Base-by-base conservation (phyloP, 2,888 invertebrate genomes). In the Acanthosoma haemorrhoidale region DNA sequence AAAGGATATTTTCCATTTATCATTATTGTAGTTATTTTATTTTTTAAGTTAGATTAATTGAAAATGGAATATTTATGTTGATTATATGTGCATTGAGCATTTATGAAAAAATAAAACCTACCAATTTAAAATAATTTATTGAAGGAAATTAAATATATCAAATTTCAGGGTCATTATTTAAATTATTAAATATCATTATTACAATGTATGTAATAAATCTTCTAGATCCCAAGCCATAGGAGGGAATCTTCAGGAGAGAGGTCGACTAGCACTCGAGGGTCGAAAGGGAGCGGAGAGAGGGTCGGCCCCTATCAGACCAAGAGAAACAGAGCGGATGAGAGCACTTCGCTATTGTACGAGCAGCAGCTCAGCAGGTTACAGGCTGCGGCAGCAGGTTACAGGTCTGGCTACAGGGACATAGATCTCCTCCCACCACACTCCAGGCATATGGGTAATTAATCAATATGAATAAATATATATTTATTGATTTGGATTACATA, bases 301-400 rank as follows among this genome's bases (percentile, higher is more conserved):
- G 51, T 51, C 2, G 51, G 51, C 5, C 21, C 51, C 11, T 51
- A 63, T 34, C 51, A 51, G 36, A 29, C 18, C 6, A 58, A 61
- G 43, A 57, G 57, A 34, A 63, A 71, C 8, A 61, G 71, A 32
- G 70, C 73, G 36, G 73, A 73, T 31, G 73, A 73, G 29, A 73
- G 72, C 29, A 73, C 73, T 4, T 73, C 73, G 5, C 72, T 73
- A 4, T 43, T 73, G 6, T 73, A 73, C 36, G 73, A 73, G 21
- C 72, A 73, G 34, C 73, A 72, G 29, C 39, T 72, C 29, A 67
- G 67, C 36, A 72, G 69, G 71, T 41, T 64, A 6, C 67, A 67
- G 41, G 67, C 67, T 2, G 67, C 51, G 2, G 67, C 51, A 1
- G 57, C 51, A 18, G 57, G 51, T 11, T 67, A 67, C 11, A 51